These are phyloP conservation scores for Tribolium castaneum DNA, from an alignment of 1,140 invertebrate species.

Conservation along the genomic window DNA sequence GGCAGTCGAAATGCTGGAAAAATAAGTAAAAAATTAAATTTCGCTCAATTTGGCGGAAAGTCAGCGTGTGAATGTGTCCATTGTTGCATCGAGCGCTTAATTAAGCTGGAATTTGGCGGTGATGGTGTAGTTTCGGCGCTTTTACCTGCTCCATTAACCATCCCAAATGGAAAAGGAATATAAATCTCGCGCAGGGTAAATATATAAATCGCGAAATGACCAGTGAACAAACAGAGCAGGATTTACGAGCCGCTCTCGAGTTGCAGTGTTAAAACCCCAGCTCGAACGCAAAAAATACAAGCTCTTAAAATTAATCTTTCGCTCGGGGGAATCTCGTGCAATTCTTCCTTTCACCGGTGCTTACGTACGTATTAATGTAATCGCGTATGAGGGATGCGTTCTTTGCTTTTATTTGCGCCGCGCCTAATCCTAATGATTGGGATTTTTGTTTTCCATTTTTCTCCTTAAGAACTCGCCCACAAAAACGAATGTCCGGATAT, in stretches of 20 bases:
- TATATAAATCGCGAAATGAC: constrained; percentile 55
- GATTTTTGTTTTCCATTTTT: background rate
- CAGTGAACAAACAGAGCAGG: constrained; percentile 50
- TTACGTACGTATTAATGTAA: constrained; percentile 36
- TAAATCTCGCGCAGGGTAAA: constrained; percentile 49
- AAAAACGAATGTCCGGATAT: constrained; percentile 27
- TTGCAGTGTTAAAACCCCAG: constrained; percentile 38
- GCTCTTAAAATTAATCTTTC: constrained; percentile 48
- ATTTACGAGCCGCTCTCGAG: constrained; percentile 42
- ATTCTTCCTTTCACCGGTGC: constrained; percentile 6
- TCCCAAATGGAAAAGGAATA: constrained; percentile 32
- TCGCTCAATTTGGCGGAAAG: background rate
- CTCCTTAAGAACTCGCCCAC: background rate
- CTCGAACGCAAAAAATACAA: constrained; percentile 26
- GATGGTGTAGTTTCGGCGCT: constrained; percentile 21
- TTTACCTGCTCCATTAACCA: constrained; percentile 43
- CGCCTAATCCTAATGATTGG: background rate
- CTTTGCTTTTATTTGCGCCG: constrained; percentile 4
- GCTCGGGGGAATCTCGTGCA: constrained; percentile 37
- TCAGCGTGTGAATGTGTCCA: background rate
- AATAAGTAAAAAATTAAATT: background rate
- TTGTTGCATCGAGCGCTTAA: background rate
- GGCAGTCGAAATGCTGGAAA: constrained; percentile 83
- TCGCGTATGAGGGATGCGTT: constrained; percentile 15
- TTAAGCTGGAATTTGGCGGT: background rate